Conservation (phyloP, 2,113 vertebrate genomes). For the Probosciger aterrimus region DNA sequence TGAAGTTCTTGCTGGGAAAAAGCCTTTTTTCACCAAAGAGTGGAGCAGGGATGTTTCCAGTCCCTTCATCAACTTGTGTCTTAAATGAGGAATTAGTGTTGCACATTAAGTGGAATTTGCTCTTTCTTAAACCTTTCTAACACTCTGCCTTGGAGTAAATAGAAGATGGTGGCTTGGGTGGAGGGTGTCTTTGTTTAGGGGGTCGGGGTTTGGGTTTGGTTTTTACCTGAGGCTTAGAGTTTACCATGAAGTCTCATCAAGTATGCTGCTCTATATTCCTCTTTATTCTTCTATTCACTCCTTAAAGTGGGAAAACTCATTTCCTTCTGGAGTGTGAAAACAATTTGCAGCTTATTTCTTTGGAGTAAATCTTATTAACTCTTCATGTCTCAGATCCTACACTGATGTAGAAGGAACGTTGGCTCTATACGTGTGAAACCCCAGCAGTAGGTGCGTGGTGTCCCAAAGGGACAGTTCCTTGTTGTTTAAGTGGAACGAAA, state of each 20-base stretch:
- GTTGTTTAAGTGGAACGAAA: background rate
- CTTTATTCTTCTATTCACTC: background rate
- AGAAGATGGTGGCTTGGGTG: background rate
- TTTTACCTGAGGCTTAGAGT: background rate
- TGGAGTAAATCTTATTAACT: background rate
- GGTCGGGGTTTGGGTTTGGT: background rate
- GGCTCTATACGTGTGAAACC: rapidly evolving
- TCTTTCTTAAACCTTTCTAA: background rate
- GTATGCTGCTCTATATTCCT: background rate
- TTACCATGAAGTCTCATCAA: background rate
- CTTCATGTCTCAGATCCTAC: background rate
- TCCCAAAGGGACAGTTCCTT: background rate
- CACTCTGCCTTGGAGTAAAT: rapidly evolving
- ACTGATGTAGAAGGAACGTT: rapidly evolving
- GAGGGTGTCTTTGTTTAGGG: background rate
- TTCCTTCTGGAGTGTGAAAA: conserved; percentile 44
- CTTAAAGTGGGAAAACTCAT: background rate
- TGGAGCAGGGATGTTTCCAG: background rate
- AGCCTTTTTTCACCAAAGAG: background rate
- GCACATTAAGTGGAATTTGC: background rate
- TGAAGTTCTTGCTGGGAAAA: background rate
- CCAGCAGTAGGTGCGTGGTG: background rate
- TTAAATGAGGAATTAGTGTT: background rate
- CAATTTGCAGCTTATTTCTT: background rate
- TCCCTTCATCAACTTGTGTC: background rate